Conservation (phyloP, 1,140 invertebrate genomes). For the Megalonaias nervosa region DNA sequence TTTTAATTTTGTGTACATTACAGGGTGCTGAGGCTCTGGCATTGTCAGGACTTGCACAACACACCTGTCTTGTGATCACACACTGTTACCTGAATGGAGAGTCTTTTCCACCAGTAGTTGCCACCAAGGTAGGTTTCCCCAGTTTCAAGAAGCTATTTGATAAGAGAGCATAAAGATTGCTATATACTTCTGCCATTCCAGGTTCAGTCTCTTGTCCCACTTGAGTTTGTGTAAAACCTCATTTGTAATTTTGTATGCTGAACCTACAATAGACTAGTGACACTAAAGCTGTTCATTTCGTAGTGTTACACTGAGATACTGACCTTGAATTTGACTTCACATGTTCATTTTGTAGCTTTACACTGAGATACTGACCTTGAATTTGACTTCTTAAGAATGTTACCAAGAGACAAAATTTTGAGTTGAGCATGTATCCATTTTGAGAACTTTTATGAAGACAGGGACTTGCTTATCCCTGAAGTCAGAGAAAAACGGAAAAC, state of each 20-base stretch:
- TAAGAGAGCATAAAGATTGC: too few species aligned
- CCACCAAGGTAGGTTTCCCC: slow-evolving; percentile 25
- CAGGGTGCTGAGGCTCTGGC: slow-evolving; percentile 56
- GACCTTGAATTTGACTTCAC: too few species aligned
- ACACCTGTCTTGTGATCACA: slow-evolving; percentile 54
- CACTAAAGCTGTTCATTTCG: too few species aligned
- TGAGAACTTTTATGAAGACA: too few species aligned
- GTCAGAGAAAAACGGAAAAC: too few species aligned
- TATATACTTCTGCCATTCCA: neutral
- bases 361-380: too few species aligned
- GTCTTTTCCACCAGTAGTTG: slow-evolving; percentile 10
- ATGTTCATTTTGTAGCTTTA: too few species aligned
- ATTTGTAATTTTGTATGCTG: neutral
- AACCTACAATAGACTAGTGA: neutral
- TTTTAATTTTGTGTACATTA: slow-evolving; percentile 7
- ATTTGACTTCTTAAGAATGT: too few species aligned
- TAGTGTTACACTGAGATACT: too few species aligned
- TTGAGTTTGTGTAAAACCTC: neutral
- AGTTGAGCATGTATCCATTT: too few species aligned
- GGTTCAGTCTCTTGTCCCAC: neutral
- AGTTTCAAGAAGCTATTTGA: neutral
- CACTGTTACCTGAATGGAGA: slow-evolving; percentile 53
- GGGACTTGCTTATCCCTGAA: too few species aligned
- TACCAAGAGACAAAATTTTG: too few species aligned
- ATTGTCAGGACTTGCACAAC: slow-evolving; percentile 51